phyloP scores from a whole-genome alignment of 2,797 vertebrate species.

The Enteromius afrohamiltoni region DNA sequence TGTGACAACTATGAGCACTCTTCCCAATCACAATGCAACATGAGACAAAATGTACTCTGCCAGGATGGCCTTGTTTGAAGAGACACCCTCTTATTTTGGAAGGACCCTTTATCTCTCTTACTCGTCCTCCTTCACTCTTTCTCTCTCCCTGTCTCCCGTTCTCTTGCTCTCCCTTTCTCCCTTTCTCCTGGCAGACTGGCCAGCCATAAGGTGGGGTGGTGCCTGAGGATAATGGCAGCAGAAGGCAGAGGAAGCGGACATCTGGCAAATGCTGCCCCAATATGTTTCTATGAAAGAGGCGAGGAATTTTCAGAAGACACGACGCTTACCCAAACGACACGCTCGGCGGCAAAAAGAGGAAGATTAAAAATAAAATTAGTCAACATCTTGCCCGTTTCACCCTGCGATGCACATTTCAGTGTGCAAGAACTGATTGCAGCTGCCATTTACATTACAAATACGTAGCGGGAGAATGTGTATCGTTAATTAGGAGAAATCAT shows the following conservation, averaged over 20 bases:
- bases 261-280: slow-evolving; percentile 98
- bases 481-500: slow-evolving; percentile 80
- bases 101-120: slow-evolving; percentile 54
- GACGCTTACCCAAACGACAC: slow-evolving; percentile 86
- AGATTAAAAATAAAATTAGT: slow-evolving; percentile 94
- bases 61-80: slow-evolving; percentile 73
- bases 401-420: slow-evolving; percentile 82
- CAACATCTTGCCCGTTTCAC: slow-evolving; percentile 88
- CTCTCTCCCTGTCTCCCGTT: slow-evolving; percentile 22
- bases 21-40: neutral
- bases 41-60: slow-evolving; percentile 44
- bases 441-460: slow-evolving; percentile 67
- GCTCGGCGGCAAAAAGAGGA: slow-evolving; percentile 86
- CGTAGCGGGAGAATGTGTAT: slow-evolving; percentile 56
- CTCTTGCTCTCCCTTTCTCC: slow-evolving; percentile 50
- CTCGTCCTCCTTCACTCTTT: slow-evolving; percentile 7
- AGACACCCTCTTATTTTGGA: slow-evolving; percentile 81
- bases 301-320: slow-evolving; percentile 96
- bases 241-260: slow-evolving; percentile 98
- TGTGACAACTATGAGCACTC: slow-evolving; percentile 2
- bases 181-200: slow-evolving; percentile 85
- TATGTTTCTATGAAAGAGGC: slow-evolving; percentile 99
- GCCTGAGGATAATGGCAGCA: slow-evolving; percentile 97
- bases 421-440: slow-evolving; percentile 59
- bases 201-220: slow-evolving; percentile 97